A percentile compares a stretch with the other conserved stretches of the same genome.
Conservation (phyloP, 2,888 invertebrate genomes). For the Lissocephala sabroskyi region DNA sequence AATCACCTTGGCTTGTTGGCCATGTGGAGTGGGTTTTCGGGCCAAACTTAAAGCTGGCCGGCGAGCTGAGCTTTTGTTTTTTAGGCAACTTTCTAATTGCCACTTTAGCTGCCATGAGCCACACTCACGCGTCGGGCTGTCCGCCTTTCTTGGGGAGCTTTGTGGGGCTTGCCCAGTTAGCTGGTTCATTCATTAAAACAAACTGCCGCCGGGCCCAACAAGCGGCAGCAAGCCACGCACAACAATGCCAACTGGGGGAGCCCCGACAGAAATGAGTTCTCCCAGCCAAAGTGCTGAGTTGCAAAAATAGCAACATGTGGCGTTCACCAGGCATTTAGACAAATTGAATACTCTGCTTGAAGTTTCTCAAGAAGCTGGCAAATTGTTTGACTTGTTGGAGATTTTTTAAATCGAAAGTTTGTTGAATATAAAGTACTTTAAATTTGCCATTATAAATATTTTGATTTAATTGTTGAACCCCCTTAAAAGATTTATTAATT, state of each 20-base stretch:
- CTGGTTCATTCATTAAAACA: conserved; percentile 53
- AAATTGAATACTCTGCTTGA: too few relatives aligned
- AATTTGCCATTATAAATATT: too few relatives aligned
- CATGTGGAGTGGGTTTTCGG: too few relatives aligned
- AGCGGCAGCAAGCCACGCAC: conserved; percentile 25
- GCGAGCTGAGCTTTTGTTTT: conserved; percentile 37
- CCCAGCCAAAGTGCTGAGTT: conserved; percentile 47
- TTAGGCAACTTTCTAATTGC: conserved; percentile 57
- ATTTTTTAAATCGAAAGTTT: too few relatives aligned
- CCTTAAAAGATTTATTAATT: too few relatives aligned
- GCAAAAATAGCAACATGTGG: conserved; percentile 17
- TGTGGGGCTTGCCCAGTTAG: conserved; percentile 15
- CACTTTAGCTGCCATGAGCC: conserved; percentile 38
- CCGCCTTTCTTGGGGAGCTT: too few relatives aligned
- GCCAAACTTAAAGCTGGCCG: too few relatives aligned
- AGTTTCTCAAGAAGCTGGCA: too few relatives aligned
- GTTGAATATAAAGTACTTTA: too few relatives aligned
- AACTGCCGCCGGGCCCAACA: conserved; percentile 48
- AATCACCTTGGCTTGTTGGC: conserved; percentile 56
- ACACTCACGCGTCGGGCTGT: conserved; percentile 22
- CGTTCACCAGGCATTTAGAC: too few relatives aligned
- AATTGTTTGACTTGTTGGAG: too few relatives aligned
- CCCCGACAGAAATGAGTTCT: conserved; percentile 45
- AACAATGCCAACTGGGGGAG: conserved; percentile 19
- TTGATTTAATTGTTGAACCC: too few relatives aligned